These are phyloP conservation scores for Plumapathes pennacea DNA, from an alignment of 92 coral and sea anemone genomes.

Conservation along the genomic window DNA sequence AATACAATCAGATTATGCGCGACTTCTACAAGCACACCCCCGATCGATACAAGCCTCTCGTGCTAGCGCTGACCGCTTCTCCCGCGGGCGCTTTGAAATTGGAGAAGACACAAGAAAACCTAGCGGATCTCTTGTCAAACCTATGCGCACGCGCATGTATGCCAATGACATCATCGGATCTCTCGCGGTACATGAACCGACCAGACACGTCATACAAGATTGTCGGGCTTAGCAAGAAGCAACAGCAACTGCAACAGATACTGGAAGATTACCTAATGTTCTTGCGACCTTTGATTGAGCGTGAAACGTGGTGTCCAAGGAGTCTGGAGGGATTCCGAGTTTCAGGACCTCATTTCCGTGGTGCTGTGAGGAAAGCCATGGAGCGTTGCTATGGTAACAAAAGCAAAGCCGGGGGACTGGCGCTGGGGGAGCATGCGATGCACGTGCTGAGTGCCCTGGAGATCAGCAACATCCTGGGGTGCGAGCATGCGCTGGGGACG, in stretches of 20 bases:
- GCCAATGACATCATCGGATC: slow-evolving; percentile 58
- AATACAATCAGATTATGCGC: slow-evolving; percentile 76
- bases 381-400: slow-evolving; percentile 61
- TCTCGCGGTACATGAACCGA: slow-evolving; percentile 51
- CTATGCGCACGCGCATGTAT: slow-evolving; percentile 55
- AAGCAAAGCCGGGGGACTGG: slow-evolving; percentile 41
- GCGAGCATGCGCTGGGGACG: slow-evolving; percentile 48
- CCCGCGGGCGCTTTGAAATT: slow-evolving; percentile 67
- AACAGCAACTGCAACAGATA: slow-evolving; percentile 17
- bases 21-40: slow-evolving; percentile 33
- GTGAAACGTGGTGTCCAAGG: too few relatives aligned
- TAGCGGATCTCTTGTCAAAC: slow-evolving; percentile 44
- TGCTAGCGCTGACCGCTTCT: slow-evolving; percentile 88
- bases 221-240: slow-evolving; percentile 6
- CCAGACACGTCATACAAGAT: slow-evolving; percentile 51
- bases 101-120: slow-evolving; percentile 37
- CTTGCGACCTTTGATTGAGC: slow-evolving; percentile 8
- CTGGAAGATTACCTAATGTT: slow-evolving; percentile 24
- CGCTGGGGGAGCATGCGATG: slow-evolving; percentile 82
- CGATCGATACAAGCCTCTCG: slow-evolving; percentile 70
- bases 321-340: slow-evolving; percentile 51
- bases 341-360: slow-evolving; percentile 67
- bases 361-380: slow-evolving; percentile 68
- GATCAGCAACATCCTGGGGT: slow-evolving; percentile 66
- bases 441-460: slow-evolving; percentile 78